Percentiles rank a stretch among this genome's conserved stretches.
Conservation (phyloP, 2,888 invertebrate genomes). For the Drosophila greeni region DNA sequence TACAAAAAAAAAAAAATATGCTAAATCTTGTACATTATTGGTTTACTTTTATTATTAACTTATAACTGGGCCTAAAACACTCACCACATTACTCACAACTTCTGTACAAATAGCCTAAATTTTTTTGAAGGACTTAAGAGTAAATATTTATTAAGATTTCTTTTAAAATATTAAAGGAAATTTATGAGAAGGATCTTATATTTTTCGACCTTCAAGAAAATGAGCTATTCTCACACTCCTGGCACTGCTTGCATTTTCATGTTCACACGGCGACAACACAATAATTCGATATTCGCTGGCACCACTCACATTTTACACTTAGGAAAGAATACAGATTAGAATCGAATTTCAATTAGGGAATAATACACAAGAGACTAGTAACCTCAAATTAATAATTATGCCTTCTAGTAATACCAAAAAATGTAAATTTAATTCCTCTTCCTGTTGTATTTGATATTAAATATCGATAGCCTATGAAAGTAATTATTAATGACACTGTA, state of each 20-base stretch:
- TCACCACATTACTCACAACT: constrained; percentile 3
- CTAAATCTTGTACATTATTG: constrained; percentile 35
- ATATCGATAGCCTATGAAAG: neutral
- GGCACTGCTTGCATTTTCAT: constrained; percentile 10
- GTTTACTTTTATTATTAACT: constrained; percentile 38
- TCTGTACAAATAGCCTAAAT: neutral
- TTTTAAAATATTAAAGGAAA: neutral
- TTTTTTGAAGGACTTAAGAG: constrained; percentile 1
- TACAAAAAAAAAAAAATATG: constrained; percentile 34
- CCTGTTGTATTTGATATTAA: neutral
- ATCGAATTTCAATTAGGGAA: neutral
- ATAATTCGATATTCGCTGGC: neutral
- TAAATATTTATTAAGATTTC: neutral
- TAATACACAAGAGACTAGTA: neutral
- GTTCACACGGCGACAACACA: neutral
- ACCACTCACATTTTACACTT: neutral
- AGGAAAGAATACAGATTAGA: neutral
- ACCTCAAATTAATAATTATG: too few relatives aligned
- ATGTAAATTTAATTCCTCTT: neutral
- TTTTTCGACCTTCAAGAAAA: neutral
- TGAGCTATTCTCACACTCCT: neutral
- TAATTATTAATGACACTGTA: neutral
- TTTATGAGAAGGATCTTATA: neutral
- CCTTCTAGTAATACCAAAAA: too few relatives aligned
- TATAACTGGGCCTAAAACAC: constrained; percentile 11